Conservation (phyloP, 2,797 vertebrate genomes). For the Chelon labrosus region DNA sequence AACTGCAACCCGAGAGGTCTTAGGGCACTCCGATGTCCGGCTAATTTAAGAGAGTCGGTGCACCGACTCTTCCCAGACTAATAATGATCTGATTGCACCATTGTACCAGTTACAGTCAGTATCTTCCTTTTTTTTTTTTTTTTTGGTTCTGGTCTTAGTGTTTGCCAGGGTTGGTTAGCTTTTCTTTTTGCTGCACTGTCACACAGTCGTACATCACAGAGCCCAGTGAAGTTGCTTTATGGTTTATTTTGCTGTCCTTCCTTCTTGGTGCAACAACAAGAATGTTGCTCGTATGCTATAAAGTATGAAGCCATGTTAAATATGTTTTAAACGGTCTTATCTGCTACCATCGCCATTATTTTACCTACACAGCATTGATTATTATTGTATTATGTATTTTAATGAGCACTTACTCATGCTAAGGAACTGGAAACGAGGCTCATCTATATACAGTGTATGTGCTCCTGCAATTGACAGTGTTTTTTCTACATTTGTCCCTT, state of each 20-base stretch:
- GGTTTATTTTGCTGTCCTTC: background rate
- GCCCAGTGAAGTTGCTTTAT: background rate
- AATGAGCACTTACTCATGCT: no score
- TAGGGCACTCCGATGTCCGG: conserved; percentile 6
- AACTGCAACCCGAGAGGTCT: conserved; percentile 32
- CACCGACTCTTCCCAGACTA: conserved; percentile 25
- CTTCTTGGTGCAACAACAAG: no score
- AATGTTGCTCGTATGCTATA: no score
- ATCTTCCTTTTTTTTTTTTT: background rate
- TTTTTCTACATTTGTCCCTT: no score
- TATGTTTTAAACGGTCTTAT: no score
- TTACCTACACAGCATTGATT: no score
- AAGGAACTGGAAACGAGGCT: no score
- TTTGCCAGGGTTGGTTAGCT: background rate
- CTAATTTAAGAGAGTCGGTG: conserved; percentile 31
- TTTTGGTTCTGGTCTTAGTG: background rate
- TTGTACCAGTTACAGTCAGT: conserved; percentile 14
- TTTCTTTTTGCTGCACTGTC: background rate
- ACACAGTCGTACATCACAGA: background rate
- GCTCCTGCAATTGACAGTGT: no score
- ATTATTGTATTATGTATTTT: no score
- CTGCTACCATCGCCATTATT: no score
- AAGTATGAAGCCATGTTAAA: no score
- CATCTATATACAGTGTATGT: no score
- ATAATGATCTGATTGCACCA: conserved; percentile 21